A percentile compares a stretch with the other conserved stretches of the same genome.
Conservation (phyloP, 2,888 invertebrate species). For the Stenolophus ochropezus region DNA sequence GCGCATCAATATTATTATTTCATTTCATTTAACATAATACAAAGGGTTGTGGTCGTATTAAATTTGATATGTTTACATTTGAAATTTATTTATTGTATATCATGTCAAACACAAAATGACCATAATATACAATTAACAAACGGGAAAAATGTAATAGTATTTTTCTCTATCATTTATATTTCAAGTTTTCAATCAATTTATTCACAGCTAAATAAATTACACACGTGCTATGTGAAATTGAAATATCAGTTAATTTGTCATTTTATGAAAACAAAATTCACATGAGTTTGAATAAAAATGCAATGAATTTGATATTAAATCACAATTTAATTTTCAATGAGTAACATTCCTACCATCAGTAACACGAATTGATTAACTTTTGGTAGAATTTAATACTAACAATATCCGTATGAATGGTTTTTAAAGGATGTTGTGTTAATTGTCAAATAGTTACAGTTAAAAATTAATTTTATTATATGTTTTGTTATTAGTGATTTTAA, state of each 20-base stretch:
- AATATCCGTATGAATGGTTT: too few relatives aligned
- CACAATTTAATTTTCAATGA: too few relatives aligned
- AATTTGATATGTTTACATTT: not conserved
- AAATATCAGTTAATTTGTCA: not conserved
- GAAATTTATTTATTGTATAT: not conserved
- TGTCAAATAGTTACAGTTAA: too few relatives aligned
- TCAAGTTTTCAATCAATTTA: not conserved
- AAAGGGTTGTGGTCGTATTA: not conserved
- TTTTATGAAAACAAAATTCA: not conserved
- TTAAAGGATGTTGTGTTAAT: too few relatives aligned
- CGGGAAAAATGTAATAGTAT: not conserved
- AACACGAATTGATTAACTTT: too few relatives aligned
- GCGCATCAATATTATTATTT: not conserved
- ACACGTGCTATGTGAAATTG: not conserved
- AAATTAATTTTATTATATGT: too few relatives aligned
- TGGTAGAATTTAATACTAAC: too few relatives aligned
- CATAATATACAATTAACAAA: not conserved
- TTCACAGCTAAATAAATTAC: not conserved
- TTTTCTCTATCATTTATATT: not conserved
- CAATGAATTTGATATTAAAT: too few relatives aligned
- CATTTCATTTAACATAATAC: not conserved
- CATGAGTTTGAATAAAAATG: not conserved
- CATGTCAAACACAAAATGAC: not conserved
- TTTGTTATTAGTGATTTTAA: too few relatives aligned
- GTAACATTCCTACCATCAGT: too few relatives aligned